Base-by-base conservation (phyloP, 2,113 vertebrate genomes). In the Andinoacara biseriatus region DNA sequence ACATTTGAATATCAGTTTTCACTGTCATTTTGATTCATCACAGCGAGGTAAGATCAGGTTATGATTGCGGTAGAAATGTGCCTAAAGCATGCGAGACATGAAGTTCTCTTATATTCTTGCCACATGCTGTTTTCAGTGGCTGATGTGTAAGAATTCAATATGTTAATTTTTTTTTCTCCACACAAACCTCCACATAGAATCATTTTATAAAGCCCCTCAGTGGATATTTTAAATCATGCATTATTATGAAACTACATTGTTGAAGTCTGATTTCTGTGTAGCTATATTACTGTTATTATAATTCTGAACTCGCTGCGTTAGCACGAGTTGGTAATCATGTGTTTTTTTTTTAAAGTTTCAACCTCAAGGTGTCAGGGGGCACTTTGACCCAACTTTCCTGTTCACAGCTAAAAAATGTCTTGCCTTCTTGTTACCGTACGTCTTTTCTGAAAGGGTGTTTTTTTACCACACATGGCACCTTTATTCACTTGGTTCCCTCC, bases 21-120 rank as follows among this genome's bases (percentile, higher is more conserved):
- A 72, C 18, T 54, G 67, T 72, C 67, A 60, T 49, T 15, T 38
- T 57, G 24, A 26, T 60, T 61, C 61, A 60, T 83, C 62, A 81
- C 38, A 31, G 3, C 2, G 29, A 74, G 18, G 24, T 3, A 26
- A 60, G 29, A 84, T 54, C 26, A 14, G 56, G 56, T 59, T 75
- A 59, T 33, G 29, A 40, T 65, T 6, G 15, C 0, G 1, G 38
- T 26, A 40, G 60, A 76, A 52, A 60, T 22, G 9, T 74, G 18
- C 61, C 26, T n/a, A 10, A 49, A 29, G 46, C 35, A 22, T 60
- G 22, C 56, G 58, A 60, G 18, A 58, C 20, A 35, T 81, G 35
- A 63, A 54, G 38, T 58, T 82, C 52, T 38, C 22, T 63, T 57
- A 15, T 33, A 59, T 79, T 78, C 31, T 22, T 31, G 24, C 60